Conservation (phyloP, 1,140 invertebrate species). For the Drosophila sulfurigaster region DNA sequence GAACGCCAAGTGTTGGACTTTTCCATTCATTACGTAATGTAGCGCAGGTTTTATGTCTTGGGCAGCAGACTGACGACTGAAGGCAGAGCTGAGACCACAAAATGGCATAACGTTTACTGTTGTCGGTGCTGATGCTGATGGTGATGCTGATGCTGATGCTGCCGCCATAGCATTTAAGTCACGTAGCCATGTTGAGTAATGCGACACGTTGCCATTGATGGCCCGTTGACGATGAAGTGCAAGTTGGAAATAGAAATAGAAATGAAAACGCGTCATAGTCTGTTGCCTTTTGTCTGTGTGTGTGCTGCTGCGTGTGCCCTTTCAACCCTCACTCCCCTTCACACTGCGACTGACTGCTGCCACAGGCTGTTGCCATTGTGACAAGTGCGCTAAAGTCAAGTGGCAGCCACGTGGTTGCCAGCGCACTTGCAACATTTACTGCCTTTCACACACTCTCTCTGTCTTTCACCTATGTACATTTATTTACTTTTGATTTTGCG, state of each 20-base stretch:
- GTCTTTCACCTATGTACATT: background rate
- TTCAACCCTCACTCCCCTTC: background rate
- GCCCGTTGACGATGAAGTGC: conserved; percentile 80
- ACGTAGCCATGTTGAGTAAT: conserved; percentile 79
- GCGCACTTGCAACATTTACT: conserved; percentile 31
- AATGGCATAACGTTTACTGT: conserved; percentile 42
- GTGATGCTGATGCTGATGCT: background rate
- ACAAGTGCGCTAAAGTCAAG: conserved; percentile 57
- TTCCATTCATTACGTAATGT: conserved; percentile 76
- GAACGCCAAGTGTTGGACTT: conserved; percentile 44
- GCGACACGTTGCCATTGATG: conserved; percentile 80
- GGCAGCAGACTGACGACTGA: background rate
- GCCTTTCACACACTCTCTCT: background rate
- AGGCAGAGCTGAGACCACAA: conserved; percentile 46
- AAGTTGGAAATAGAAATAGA: conserved; percentile 73
- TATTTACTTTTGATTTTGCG: conserved; percentile 73
- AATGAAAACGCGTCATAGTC: conserved; percentile 21
- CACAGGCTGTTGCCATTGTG: conserved; percentile 46
- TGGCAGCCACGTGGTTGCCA: conserved; percentile 50
- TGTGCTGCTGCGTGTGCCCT: background rate
- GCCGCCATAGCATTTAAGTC: conserved; percentile 74
- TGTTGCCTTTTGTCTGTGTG: background rate
- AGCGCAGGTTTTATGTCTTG: conserved; percentile 59
- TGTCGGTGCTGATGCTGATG: background rate
- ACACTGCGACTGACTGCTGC: too few relatives aligned